Evolutionary conservation across 2,797 vertebrate species (phyloP), one percentile per base, ranked within the genome.

Genomic region (Sebastes iracundus): DNA sequence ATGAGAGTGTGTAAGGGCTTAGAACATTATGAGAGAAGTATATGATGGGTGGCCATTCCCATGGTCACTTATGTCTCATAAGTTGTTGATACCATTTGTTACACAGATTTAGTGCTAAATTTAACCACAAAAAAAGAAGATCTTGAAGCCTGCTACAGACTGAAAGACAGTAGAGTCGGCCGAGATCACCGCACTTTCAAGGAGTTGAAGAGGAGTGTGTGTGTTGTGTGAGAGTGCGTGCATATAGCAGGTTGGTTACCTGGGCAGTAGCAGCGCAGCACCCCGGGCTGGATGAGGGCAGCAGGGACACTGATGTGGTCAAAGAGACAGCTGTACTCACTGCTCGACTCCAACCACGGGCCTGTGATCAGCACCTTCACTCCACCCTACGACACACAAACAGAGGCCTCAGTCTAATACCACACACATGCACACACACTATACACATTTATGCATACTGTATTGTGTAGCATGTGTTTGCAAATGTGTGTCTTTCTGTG

Each of bases 291-390:
- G 85, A 99, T 99, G 88, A 99, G 95, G 63, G 98, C 98, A 52
- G 99, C 99, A 33, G 99, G 98, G 93, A 99, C 99, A 62, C 98
- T 99, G 95, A 99, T 97, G 96, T 99, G 98, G 95, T 99, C 99
- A 77, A 99, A 99, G 90, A 99, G 96, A 92, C 99, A 99, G 94
- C 97, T 98, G 95, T 99, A 99, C 93, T 98, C 97, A 93, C 96
- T 98, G 96, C 96, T 97, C 79, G 97, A 97, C 95, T 99, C 98
- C 89, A 99, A 96, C 99, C 99, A 99, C 0, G 98, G 98, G 72
- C 99, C 99, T 28, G 99, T 99, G 94, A 99, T 99, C 87, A 99
- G 94, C 87, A 99, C 98, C 94, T 99, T 99, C 79, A 99, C 99
- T 73, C 98, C 99, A 79, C 99, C 99, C 99, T 99, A 93, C 3